These are phyloP conservation scores for Ciconia maguari DNA, from an alignment of 2,113 vertebrate genomes.

Conservation along the genomic window DNA sequence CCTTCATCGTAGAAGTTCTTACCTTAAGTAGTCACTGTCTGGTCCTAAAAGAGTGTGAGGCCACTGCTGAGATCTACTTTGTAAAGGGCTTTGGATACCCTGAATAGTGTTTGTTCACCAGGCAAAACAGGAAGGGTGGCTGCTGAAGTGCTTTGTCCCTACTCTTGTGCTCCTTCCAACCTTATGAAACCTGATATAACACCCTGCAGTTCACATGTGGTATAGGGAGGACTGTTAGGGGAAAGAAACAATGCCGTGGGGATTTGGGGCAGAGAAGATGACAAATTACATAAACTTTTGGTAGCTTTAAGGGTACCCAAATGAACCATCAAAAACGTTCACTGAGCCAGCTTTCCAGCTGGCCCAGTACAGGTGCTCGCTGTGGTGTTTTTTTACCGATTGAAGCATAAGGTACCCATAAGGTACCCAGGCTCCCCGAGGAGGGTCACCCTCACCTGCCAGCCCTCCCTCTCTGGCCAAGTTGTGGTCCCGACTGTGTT, in stretches of 20 bases:
- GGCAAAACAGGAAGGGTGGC: not conserved
- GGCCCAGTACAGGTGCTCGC: not conserved
- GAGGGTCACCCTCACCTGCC: not conserved
- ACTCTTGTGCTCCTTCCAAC: not conserved
- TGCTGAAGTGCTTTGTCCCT: not conserved
- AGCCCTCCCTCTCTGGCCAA: not conserved
- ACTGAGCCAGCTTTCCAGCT: not conserved
- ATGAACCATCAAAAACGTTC: not conserved
- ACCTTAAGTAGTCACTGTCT: not conserved
- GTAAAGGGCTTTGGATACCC: not conserved
- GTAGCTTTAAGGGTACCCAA: not conserved
- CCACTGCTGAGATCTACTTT: not conserved
- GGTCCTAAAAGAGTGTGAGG: not conserved
- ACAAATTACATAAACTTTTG: not conserved
- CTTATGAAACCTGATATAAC: not conserved
- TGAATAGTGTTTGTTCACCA: not conserved
- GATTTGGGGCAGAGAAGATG: not conserved
- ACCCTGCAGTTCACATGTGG: rapidly evolving
- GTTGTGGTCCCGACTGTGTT: rapidly evolving
- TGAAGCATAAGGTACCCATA: not conserved
- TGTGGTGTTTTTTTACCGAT: not conserved
- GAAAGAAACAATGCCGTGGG: not conserved
- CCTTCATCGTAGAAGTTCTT: not conserved
- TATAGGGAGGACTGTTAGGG: not conserved
- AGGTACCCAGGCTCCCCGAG: not conserved